Percentiles rank a stretch among this genome's conserved stretches.
Evolutionary conservation across 2,797 vertebrate species (phyloP).

Genomic region (Hapalemur alaotrensis): DNA sequence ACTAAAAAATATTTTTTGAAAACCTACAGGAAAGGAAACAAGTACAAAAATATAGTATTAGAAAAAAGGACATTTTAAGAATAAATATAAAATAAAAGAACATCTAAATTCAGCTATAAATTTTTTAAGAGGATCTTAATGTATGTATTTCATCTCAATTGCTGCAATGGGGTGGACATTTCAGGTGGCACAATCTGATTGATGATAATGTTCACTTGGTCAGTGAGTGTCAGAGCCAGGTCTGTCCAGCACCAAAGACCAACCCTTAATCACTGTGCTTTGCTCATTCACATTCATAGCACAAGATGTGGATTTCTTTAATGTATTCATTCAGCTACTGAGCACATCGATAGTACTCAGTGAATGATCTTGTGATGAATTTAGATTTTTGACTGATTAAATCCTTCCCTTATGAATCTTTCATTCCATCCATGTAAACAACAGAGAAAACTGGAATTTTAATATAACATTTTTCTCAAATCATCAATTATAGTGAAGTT

Average conservation of each 20-base stretch:
- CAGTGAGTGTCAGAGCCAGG: background rate
- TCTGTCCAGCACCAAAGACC: background rate
- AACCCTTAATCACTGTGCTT: accelerated
- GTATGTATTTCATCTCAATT: background rate
- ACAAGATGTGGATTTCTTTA: background rate
- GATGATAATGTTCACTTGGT: background rate
- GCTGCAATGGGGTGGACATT: background rate
- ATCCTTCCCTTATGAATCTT: conserved; percentile 67
- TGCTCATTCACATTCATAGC: background rate
- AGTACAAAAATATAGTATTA: background rate
- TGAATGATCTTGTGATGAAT: conserved; percentile 46
- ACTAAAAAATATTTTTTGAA: background rate
- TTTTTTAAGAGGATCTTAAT: background rate
- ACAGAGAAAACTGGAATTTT: conserved; percentile 35
- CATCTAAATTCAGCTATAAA: background rate
- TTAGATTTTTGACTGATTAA: conserved; percentile 68
- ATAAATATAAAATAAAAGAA: background rate
- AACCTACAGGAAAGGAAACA: background rate
- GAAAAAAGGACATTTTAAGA: background rate
- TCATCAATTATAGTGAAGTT: conserved; percentile 30
- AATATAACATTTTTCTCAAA: conserved; percentile 36
- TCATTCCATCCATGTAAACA: conserved; percentile 64
- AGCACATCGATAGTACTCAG: background rate
- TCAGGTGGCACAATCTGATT: background rate
- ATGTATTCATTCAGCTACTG: conserved; percentile 18